Percentiles rank a stretch among this genome's conserved stretches.
Conservation (phyloP, 2,888 invertebrate species). For the Diarsia mendica region DNA sequence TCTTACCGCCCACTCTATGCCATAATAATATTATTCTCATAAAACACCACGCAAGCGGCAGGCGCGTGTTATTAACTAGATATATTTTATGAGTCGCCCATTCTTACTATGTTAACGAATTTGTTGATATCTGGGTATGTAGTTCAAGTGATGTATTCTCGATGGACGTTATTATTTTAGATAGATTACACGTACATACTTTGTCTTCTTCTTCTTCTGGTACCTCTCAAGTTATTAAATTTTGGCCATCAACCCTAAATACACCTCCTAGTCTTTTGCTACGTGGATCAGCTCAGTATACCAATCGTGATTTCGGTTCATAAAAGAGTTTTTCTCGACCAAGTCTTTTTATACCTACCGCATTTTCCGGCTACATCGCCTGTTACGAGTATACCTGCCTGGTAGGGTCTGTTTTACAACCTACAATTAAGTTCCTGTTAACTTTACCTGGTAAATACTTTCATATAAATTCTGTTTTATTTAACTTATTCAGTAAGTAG, state of each 20-base stretch:
- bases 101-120: constrained; percentile 9
- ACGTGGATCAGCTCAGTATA: not conserved
- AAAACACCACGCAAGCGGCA: constrained; percentile 42
- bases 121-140: constrained; percentile 6
- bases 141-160: not conserved
- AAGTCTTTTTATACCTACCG: not conserved
- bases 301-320: not conserved
- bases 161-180: not conserved
- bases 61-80: constrained; percentile 36
- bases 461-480: too few species aligned
- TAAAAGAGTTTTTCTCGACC: not conserved
- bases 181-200: not conserved
- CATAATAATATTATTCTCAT: constrained; percentile 36
- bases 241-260: not conserved
- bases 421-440: too few species aligned
- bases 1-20: constrained; percentile 33
- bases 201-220: not conserved
- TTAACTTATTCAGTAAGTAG: too few species aligned
- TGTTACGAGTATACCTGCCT: too few species aligned
- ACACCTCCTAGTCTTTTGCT: not conserved
- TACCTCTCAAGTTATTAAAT: not conserved
- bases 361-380: not conserved
- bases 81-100: constrained; percentile 43
- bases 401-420: too few species aligned
- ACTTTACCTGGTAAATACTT: too few species aligned